Base-by-base conservation (phyloP, 2,113 vertebrate species). In the Hassar affinis region DNA sequence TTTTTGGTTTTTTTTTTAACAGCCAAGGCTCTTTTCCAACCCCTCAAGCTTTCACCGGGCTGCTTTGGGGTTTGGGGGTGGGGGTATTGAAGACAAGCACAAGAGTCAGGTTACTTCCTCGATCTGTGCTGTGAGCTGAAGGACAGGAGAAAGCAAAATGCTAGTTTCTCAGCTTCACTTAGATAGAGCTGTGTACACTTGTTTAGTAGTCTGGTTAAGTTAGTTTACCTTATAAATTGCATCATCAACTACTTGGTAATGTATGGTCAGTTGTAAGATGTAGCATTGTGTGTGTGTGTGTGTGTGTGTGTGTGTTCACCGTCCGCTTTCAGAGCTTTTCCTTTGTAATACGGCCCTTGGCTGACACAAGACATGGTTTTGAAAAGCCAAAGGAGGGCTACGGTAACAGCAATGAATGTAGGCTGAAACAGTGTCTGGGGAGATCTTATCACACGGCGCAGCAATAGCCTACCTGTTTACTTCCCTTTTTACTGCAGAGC, bases 401-500 rank as follows among this genome's bases (percentile, higher is more conserved):
- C 69, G 49, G 69, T 85, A 75, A 49, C n/a, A 4, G 78, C 59
- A 62, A 51, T 85, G 64, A 85, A 85, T 87, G 78, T 47, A 79
- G 79, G 71, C 81, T 83, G 81, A 87, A 77, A 85, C 77, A 20
- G 35, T 75, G 71, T 79, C 86, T 78, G 22, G 71, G 52, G 42
- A 78, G 86, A 87, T 85, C 57, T 71, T 84, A 85, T 85, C 77
- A 1, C 59, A 47, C 14, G 25, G 20, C 35, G 6, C 83, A 57
- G 80, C 82, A 85, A 85, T 85, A 85, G 71, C 45, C 54, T 83
- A 76, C 81, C 84, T 87, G 84, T 87, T 81, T 81, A 81, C 75
- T 77, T 85, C 81, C 52, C 59, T 82, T 83, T 87, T 85, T 72
- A 82, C 56, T 79, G 11, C 45, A 62, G 47, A 61, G 71, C 69